Evolutionary conservation across 2,797 vertebrate genomes (phyloP), one percentile per base, ranked within the genome.

Genomic region (Apogon talboti): DNA sequence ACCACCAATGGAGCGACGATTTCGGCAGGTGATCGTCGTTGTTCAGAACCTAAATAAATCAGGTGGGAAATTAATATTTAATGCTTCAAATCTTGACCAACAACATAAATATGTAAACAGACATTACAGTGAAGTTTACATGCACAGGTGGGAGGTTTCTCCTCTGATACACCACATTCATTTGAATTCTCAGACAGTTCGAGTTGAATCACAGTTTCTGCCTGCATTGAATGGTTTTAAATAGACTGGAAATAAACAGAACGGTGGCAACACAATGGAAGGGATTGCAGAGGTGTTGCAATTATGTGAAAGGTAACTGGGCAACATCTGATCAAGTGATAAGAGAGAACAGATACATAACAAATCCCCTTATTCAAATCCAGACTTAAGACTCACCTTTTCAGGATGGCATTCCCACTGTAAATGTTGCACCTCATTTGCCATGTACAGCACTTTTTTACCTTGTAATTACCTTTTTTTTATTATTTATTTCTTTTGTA

Each of bases 1-100:
- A 93, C 89, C 72, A 93, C 59, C 2, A 84, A 1, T 5, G 86
- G 83, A 30, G 92, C 86, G 0, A 79, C 41, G 0, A 90, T 5
- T 12, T 67, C 69, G 7, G 71, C 28, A 3, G 19, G 0, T 3
- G 0, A 0, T 24, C 1, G 0, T 0, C 3, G 1, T n/a, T 4
- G 0, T 0, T 0, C 18, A 0, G 0, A 0, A 0, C 0, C 66
- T 79, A 12, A 18, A 60, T 0, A 0, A 56, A 46, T 30, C 0
- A 30, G 8, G 65, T 15, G 7, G 4, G 33, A 67, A 14, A 18
- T 2, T 50, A 6, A 1, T 12, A 1, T 16, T 15, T 0, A 9
- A 13, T 16, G 2, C 12, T 40, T 56, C 0, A 52, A 6, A 11
- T n/a, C 2, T 13, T 38, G 6, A 52, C 0, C 13, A 8, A 49